These are phyloP conservation scores for Drosophila oshimai DNA, from an alignment of 1,140 invertebrate species.

Conservation along the genomic window DNA sequence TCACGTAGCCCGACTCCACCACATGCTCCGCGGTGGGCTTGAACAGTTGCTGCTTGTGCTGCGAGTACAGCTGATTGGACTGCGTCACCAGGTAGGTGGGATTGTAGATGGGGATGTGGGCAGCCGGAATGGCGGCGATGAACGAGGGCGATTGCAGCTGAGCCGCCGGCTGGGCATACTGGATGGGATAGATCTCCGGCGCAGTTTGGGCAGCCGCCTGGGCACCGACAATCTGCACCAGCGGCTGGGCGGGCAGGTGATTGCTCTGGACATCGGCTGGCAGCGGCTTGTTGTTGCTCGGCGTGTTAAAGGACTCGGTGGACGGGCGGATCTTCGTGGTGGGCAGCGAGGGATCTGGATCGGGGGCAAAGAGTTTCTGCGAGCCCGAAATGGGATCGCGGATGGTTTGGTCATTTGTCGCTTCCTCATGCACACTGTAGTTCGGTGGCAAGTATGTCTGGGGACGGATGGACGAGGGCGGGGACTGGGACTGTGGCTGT, in stretches of 20 bases:
- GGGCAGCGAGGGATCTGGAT: slow-evolving; percentile 83
- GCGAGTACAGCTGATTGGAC: slow-evolving; percentile 76
- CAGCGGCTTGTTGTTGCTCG: slow-evolving; percentile 83
- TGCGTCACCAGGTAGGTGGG: slow-evolving; percentile 81
- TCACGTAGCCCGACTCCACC: slow-evolving; percentile 66
- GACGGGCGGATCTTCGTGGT: slow-evolving; percentile 80
- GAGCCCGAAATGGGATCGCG: slow-evolving; percentile 78
- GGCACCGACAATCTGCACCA: slow-evolving; percentile 73
- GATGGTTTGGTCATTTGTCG: slow-evolving; percentile 82
- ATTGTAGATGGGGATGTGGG: slow-evolving; percentile 79
- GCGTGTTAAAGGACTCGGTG: slow-evolving; percentile 82
- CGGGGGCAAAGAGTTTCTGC: slow-evolving; percentile 83
- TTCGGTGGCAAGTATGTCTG: slow-evolving; percentile 56
- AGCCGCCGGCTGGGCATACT: slow-evolving; percentile 52
- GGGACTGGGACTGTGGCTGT: slow-evolving; percentile 24
- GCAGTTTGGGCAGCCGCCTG: slow-evolving; percentile 59
- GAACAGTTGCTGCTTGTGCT: slow-evolving; percentile 80
- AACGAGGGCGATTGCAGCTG: slow-evolving; percentile 52
- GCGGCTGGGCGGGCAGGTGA: slow-evolving; percentile 66
- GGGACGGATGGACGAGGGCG: slow-evolving; percentile 20
- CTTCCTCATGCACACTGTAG: slow-evolving; percentile 83
- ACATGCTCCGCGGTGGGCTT: slow-evolving; percentile 64
- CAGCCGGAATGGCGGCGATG: slow-evolving; percentile 49
- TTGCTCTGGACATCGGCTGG: slow-evolving; percentile 75
- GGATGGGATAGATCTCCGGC: slow-evolving; percentile 71